Evolutionary conservation across 1,140 invertebrate species (phyloP).

Genomic region (Matsumurasca onukii): DNA sequence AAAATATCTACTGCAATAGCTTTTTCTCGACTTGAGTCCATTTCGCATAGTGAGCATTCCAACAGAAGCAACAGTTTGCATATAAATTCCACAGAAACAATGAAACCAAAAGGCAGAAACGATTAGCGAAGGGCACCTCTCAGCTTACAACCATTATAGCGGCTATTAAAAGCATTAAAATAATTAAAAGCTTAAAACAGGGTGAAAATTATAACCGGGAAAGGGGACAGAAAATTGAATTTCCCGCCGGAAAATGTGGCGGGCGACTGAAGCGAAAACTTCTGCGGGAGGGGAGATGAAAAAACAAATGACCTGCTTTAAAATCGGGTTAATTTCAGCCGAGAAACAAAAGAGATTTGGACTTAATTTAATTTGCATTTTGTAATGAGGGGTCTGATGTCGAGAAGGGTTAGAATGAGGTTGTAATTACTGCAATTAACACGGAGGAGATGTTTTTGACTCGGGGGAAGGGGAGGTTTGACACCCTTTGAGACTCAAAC

Average conservation of each 20-base stretch:
- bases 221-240: conserved; percentile 27
- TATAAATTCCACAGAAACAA: neutral
- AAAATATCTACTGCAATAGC: too few species aligned
- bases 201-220: conserved; percentile 16
- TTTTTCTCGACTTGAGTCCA: too few species aligned
- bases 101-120: conserved; percentile 16
- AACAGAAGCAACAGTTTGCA: conserved; percentile 12
- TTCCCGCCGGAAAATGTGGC: conserved; percentile 20
- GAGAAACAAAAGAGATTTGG: neutral
- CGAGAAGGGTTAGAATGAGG: conserved; percentile 6
- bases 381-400: conserved; percentile 17
- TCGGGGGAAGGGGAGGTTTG: neutral
- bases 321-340: conserved; percentile 28
- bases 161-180: conserved; percentile 30
- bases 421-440: conserved; percentile 25
- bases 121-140: neutral
- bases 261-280: conserved; percentile 14
- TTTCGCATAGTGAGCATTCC: too few species aligned
- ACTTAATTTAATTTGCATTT: conserved; percentile 23
- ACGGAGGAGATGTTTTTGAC: neutral
- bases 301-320: conserved; percentile 28
- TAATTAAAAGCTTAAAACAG: conserved; percentile 28
- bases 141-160: conserved; percentile 5
- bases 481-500: neutral
- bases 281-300: conserved; percentile 2